Percentiles rank a stretch among this genome's conserved stretches.
Conservation (phyloP, 2,888 invertebrate genomes). For the Ecliptopera silaceata region DNA sequence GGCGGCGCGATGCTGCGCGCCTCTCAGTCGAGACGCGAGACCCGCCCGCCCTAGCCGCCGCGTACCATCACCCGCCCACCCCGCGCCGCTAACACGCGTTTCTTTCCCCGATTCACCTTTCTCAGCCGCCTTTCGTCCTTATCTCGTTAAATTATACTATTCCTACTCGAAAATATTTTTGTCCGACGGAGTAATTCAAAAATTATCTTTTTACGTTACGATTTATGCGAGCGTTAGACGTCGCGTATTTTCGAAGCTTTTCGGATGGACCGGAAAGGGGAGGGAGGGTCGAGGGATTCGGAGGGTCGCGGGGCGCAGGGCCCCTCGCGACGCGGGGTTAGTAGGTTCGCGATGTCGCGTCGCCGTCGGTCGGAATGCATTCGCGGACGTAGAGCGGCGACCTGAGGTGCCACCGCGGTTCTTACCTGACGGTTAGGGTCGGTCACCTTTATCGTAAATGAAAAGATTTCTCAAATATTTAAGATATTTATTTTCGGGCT, state of each 20-base stretch:
- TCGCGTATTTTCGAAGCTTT: conserved; percentile 79
- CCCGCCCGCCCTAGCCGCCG: conserved; percentile 83
- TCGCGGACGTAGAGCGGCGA: conserved; percentile 81
- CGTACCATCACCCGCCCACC: conserved; percentile 70
- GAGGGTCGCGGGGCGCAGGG: conserved; percentile 79
- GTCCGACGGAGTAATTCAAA: conserved; percentile 43
- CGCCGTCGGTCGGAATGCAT: conserved; percentile 82
- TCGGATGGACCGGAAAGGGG: conserved; percentile 74
- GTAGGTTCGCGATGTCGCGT: conserved; percentile 82
- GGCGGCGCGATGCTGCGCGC: conserved; percentile 85
- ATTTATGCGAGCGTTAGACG: conserved; percentile 69
- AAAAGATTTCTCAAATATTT: conserved; percentile 40
- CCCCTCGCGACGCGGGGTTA: conserved; percentile 81
- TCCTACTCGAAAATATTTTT: conserved; percentile 41
- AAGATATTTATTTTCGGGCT: conserved; percentile 36
- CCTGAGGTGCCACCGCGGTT: conserved; percentile 77
- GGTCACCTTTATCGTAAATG: conserved; percentile 63
- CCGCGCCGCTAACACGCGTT: conserved; percentile 67
- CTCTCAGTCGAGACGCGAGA: conserved; percentile 86
- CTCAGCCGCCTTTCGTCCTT: conserved; percentile 57
- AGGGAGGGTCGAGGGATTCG: conserved; percentile 72
- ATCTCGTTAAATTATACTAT: conserved; percentile 47
- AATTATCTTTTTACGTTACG: conserved; percentile 52
- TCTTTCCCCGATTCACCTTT: conserved; percentile 54
- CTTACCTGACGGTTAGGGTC: conserved; percentile 70